Conservation (phyloP, 2,888 invertebrate genomes). For the Gasteruption jaculator region DNA sequence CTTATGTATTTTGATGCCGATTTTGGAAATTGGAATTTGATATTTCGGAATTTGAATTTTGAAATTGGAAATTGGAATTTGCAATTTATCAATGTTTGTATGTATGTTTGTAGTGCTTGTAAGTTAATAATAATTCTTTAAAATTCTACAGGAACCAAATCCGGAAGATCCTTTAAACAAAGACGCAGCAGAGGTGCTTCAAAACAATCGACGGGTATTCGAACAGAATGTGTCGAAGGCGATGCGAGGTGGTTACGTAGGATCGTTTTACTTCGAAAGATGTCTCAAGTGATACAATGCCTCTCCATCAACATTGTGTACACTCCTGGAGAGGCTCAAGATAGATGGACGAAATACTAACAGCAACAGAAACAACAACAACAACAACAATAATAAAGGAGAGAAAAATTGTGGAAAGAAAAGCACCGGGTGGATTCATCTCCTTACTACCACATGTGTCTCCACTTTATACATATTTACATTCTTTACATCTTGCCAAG, state of each 20-base stretch:
- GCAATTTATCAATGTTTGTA: too few relatives aligned
- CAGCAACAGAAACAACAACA: slow-evolving; percentile 28
- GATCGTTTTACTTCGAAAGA: slow-evolving; percentile 90
- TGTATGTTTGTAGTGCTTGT: too few relatives aligned
- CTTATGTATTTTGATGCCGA: neutral
- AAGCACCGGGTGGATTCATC: too few relatives aligned
- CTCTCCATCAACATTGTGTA: slow-evolving; percentile 37
- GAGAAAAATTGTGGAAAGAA: too few relatives aligned
- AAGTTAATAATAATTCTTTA: too few relatives aligned
- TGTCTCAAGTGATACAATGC: slow-evolving; percentile 80
- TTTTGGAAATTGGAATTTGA: too few relatives aligned
- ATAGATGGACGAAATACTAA: slow-evolving; percentile 31
- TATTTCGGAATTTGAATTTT: too few relatives aligned
- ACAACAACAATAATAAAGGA: too few relatives aligned
- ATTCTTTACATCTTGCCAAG: slow-evolving; percentile 43
- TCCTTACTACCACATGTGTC: slow-evolving; percentile 32
- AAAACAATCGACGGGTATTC: slow-evolving; percentile 88
- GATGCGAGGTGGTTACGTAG: slow-evolving; percentile 94
- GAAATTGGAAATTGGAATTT: too few relatives aligned
- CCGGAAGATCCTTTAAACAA: slow-evolving; percentile 98
- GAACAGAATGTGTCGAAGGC: slow-evolving; percentile 95
- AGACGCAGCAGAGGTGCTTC: slow-evolving; percentile 95
- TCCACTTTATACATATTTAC: slow-evolving; percentile 42
- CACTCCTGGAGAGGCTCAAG: slow-evolving; percentile 32
- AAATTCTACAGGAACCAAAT: slow-evolving; percentile 79